phyloP scores from a whole-genome alignment of 2,888 invertebrate species.

The Netelia inedita region DNA sequence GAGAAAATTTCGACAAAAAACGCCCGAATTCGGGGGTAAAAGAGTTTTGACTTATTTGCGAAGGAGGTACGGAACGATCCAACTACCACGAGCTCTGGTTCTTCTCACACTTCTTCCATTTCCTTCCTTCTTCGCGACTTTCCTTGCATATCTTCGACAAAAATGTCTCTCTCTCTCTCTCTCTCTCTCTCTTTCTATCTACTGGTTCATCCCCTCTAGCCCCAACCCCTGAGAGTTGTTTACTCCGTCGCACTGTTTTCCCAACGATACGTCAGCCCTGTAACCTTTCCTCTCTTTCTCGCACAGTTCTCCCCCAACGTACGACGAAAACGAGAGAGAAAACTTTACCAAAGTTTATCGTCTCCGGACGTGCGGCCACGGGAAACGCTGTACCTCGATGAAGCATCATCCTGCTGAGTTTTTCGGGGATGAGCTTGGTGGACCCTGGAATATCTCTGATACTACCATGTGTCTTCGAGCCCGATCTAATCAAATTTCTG shows the following conservation, averaged over 20 bases:
- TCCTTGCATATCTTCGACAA: slow-evolving; percentile 68
- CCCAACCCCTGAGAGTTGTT: slow-evolving; percentile 77
- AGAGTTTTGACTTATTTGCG: slow-evolving; percentile 65
- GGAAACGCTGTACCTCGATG: slow-evolving; percentile 70
- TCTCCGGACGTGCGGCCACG: slow-evolving; percentile 71
- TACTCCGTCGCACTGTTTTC: slow-evolving; percentile 81
- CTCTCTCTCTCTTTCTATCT: slow-evolving; percentile 2
- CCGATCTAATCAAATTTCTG: slow-evolving; percentile 58
- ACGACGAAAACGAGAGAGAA: slow-evolving; percentile 68
- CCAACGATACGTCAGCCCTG: slow-evolving; percentile 83
- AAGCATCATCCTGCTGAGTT: slow-evolving; percentile 56
- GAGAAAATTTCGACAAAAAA: slow-evolving; percentile 37
- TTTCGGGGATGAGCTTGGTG: slow-evolving; percentile 4
- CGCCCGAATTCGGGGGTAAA: neutral
- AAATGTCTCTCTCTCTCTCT: slow-evolving; percentile 58
- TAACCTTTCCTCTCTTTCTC: slow-evolving; percentile 54
- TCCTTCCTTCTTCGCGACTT: slow-evolving; percentile 57
- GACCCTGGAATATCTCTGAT: slow-evolving; percentile 21
- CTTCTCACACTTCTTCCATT: slow-evolving; percentile 60
- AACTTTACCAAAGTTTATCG: slow-evolving; percentile 75
- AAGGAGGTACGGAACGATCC: slow-evolving; percentile 35
- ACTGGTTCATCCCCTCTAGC: slow-evolving; percentile 18
- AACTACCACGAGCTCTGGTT: slow-evolving; percentile 46
- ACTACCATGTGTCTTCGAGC: slow-evolving; percentile 23
- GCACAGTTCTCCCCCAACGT: slow-evolving; percentile 64